Evolutionary conservation across 2,888 invertebrate species (phyloP), one percentile per base, ranked within the genome.

Genomic region (Anarsia innoxiella): DNA sequence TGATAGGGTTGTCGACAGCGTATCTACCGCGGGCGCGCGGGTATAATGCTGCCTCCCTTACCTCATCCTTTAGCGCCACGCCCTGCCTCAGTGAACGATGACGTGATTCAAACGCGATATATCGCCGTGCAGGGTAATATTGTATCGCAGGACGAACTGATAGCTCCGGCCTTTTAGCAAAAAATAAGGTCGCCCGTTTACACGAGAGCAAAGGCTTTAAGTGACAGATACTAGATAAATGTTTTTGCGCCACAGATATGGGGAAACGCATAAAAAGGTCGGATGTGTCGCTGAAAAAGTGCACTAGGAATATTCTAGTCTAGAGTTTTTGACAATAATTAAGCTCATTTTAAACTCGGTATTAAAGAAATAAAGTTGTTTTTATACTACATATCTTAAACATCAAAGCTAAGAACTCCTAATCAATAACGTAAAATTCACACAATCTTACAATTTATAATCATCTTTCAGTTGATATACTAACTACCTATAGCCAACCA

Each of bases 211-310:
- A 73, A 72, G 67, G 74, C 73, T 78, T 78, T 73, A 79, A 79
- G 74, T 79, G 80, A 80, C 80, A 79, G 75, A 80, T 78, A 70
- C 74, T 77, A 80, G 82, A 82, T 82, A 82, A 80, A 82, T 80
- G 77, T 76, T 72, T 78, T 76, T 69, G 66, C 74, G 63, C 63
- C 58, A 67, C 64, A 76, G 76, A 79, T 77, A 76, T 71, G 72
- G 71, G 63, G 56, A 53, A 63, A 45, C 64, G 62, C 63, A 66
- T 65, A 67, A 68, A 77, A 69, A 68, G 56, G 51, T 58, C 56
- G 56, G 49, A 52, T 51, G 59, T 51, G 49, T 56, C 51, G 51
- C 49, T 50, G 55, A 64, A 66, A 65, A 65, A 65, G 54, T 62
- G 59, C 60, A 58, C 46, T 32, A 15, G 23, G n/a, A n/a, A n/a